Percentiles rank a stretch among this genome's conserved stretches.
Conservation (phyloP, 2,888 invertebrate species). For the Heliconius charithonia region DNA sequence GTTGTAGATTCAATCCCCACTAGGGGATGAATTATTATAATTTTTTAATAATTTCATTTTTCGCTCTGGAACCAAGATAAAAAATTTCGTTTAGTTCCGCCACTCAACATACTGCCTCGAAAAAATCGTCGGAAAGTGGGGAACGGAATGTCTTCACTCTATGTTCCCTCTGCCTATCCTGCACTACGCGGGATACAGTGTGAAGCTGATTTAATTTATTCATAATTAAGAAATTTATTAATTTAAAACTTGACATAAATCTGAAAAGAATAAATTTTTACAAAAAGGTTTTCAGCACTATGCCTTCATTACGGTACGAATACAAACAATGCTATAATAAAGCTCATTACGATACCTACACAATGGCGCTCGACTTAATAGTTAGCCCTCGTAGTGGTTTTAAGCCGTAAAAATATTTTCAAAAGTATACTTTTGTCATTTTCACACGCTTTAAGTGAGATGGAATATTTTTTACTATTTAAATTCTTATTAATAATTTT, state of each 20-base stretch:
- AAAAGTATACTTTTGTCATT: background rate
- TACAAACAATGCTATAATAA: conserved; percentile 23
- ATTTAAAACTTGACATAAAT: background rate
- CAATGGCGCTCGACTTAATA: conserved; percentile 19
- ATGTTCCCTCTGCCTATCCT: too few species aligned
- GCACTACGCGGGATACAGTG: background rate
- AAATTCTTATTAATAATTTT: background rate
- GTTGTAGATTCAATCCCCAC: too few species aligned
- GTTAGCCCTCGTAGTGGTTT: background rate
- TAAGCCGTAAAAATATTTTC: background rate
- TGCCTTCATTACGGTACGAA: conserved; percentile 7
- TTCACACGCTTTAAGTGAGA: background rate
- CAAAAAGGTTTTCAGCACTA: background rate
- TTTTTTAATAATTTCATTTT: too few species aligned
- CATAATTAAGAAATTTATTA: background rate
- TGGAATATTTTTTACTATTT: background rate
- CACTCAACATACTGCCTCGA: too few species aligned
- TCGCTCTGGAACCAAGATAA: too few species aligned
- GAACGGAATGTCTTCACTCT: too few species aligned
- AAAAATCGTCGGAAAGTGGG: too few species aligned
- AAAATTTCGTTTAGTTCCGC: too few species aligned
- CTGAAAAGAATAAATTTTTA: background rate
- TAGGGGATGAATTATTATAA: too few species aligned
- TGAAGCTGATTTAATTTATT: background rate
- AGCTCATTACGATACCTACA: conserved; percentile 7